Base-by-base conservation (phyloP, 2,797 vertebrate species). In the Amblyraja radiata region DNA sequence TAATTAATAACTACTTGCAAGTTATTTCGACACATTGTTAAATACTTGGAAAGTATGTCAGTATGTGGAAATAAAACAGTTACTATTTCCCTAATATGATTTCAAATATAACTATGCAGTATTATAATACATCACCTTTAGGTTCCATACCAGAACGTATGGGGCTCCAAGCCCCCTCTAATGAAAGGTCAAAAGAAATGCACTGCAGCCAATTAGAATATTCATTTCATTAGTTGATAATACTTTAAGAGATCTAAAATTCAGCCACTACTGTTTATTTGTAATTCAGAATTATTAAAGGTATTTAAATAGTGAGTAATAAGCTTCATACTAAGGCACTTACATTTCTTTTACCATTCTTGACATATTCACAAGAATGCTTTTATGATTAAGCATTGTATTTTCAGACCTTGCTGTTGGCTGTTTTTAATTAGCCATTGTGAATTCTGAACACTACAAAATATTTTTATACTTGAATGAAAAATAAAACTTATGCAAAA, bases 111-210 rank as follows among this genome's bases (percentile, higher is more conserved):
- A 6, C 13, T n/a, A 54, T 58, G 8, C 9, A 32, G 21, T 1
- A 39, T 39, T 90, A 25, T 73, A 9, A 46, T 36, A 39, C 39
- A 63, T 25, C 6, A 90, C 32, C 88, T 90, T 46, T 21, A 25
- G 65, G 36, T 28, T 73, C 65, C 68, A 90, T 14, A 6, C 32
- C 65, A 46, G 36, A 54, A 92, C 58, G 25, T 92, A 92, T 92
- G 28, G 71, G 90, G 39, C 90, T 92, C 71, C 76, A 76, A 71
- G 90, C 71, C 25, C 90, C 90, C 71, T 92, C 90, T 92, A 92
- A 36, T 92, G 90, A 54, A 25, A 76, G 9, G 58, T 76, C 36
- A 74, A 54, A 18, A 54, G 39, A 92, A 92, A 54, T 73, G 39
- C 90, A 76, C 46, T 25, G 46, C 36, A 92, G 90, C 25, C 71